Evolutionary conservation across 1,140 invertebrate genomes (phyloP), one percentile per base, ranked within the genome.

Genomic region (Steinernema feltiae): DNA sequence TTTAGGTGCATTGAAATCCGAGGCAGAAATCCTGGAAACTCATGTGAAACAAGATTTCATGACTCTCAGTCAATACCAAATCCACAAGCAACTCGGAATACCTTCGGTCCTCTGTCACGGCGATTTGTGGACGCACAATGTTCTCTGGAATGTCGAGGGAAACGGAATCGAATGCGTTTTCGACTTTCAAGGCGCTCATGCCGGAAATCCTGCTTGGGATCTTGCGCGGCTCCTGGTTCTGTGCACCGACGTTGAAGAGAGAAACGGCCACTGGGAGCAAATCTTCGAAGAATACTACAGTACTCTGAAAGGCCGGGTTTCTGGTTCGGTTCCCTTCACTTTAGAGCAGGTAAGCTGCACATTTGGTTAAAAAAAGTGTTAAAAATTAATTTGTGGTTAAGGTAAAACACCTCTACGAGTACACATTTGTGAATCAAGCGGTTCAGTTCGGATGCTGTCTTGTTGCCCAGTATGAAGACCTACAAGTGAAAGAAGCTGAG

Each of bases 131-230:
- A n/a, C 12, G 12, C 53, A 63, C 53, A 63, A 63, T 27, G 53
- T 63, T 21, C 15, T 63, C 15, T 63, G 53, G 53, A 63, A 63
- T 15, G 3, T 21, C 3, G 53, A 63, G 7, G n/a, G n/a, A n/a
- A n/a, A n/a, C 35, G 7, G 18, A 41, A 15, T 63, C 15, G 53
- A 63, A 27, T n/a, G 53, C 15, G 24, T 63, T 63, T 63, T n/a
- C 24, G 53, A 63, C 53, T 27, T 63, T 21, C 53, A 63, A 63
- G 53, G 53, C 53, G 53, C 53, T 7, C 53, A 63, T 27, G 53
- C 53, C 3, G 53, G 53, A 15, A 12, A 63, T 17, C 53, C 53
- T 12, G 53, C 53, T 27, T 63, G 53, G 53, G 53, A 63, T 63
- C 24, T 63, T 3, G 24, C 53, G 7, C 53, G 53, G 24, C 3